Base-by-base conservation (phyloP, 1,140 invertebrate genomes). In the Aphelinus atriplicis region DNA sequence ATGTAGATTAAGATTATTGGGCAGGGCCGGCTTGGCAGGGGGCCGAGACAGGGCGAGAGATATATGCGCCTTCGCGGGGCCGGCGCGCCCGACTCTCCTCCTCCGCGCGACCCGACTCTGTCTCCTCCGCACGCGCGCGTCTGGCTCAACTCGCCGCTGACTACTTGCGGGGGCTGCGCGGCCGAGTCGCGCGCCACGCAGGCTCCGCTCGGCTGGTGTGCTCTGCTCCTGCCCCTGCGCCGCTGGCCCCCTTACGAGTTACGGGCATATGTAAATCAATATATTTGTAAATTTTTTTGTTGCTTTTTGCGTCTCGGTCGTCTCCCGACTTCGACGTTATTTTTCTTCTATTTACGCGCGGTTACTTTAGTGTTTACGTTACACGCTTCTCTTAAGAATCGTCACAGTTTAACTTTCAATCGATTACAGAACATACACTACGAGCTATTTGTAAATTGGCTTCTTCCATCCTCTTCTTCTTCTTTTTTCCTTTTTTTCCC, bases 201-300 rank as follows among this genome's bases (percentile, higher is more conserved):
- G 0, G 43, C 43, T 2, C 6, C 26, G 43, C 56, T 26, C 26
- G 26, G 26, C 26, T 26, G 26, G 26, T 26, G 26, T 26, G 26
- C 26, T 26, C 26, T 26, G 26, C 26, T 26, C 26, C 26, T 26
- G 26, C 9, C 58, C 53, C 78, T 82, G 80, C 82, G 80, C 83
- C 77, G 80, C 81, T 83, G 82, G 77, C 83, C 85, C 86, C 60
- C 87, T 87, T 88, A 87, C 83, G 82, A 87, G 84, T 88, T 87
- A 88, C 87, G 86, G 86, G 86, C 86, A 88, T 88, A 88, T 88
- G 87, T 88, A 88, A 88, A 88, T 87, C 87, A 88, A 88, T 88
- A 88, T 84, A 88, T 88, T 88, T 88, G 86, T 88, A 88, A 88
- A 88, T 88, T 86, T 84, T 86, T 86, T 85, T 86, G 77, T 81